phyloP scores from a whole-genome alignment of 2,888 invertebrate species.

The Trachelus tabidus region DNA sequence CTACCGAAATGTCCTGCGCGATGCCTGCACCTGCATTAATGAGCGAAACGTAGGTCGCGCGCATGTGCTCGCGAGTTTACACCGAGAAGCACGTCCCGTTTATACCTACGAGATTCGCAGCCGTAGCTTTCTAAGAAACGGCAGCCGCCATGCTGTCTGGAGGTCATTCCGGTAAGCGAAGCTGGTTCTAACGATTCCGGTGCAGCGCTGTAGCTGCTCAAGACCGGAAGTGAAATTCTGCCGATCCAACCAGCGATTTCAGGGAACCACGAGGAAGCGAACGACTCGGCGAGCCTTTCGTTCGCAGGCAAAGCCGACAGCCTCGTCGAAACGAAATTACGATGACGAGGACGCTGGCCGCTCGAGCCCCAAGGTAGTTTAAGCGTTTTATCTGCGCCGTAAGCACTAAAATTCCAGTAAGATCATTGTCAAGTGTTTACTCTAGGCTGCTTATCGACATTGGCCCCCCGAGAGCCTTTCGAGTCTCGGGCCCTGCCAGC shows the following conservation, averaged over 20 bases:
- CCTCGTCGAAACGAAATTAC: no score
- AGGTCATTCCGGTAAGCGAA: no score
- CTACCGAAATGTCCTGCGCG: conserved; percentile 29
- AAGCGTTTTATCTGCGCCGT: conserved; percentile 32
- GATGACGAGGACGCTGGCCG: not conserved
- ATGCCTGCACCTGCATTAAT: conserved; percentile 51
- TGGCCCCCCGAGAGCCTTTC: conserved; percentile 6
- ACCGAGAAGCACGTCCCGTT: conserved; percentile 24
- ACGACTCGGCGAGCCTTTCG: no score
- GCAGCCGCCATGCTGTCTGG: not conserved
- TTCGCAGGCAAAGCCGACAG: no score
- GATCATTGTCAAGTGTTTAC: conserved; percentile 21
- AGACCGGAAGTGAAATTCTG: no score
- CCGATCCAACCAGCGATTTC: not conserved
- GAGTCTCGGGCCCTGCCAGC: not conserved
- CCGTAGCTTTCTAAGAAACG: not conserved
- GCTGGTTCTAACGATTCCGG: no score
- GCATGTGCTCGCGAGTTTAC: conserved; percentile 23
- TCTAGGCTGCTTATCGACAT: conserved; percentile 16
- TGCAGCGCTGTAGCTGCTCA: no score
- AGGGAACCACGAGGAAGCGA: not conserved
- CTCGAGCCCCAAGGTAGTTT: conserved; percentile 25
- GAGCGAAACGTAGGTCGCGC: conserved; percentile 21
- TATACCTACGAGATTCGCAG: not conserved
- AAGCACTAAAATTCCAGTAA: conserved; percentile 36